A percentile compares a stretch with the other conserved stretches of the same genome.
Conservation (phyloP, 2,113 vertebrate genomes). For the Forbesichthys papilliferus region DNA sequence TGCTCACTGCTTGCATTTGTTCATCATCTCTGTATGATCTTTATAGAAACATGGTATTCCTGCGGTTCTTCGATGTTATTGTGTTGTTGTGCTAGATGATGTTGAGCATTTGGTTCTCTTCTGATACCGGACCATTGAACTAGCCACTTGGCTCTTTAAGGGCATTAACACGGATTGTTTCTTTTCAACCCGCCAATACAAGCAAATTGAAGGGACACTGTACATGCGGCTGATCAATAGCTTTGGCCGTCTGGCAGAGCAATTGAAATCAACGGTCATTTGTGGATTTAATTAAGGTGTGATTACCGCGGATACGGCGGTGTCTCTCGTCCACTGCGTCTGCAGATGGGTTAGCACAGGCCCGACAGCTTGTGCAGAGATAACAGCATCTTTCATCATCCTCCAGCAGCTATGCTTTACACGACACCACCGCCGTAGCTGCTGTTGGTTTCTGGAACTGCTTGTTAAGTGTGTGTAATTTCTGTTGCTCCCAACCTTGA, state of each 20-base stretch:
- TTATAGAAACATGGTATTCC: background rate
- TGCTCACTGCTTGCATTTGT: no score
- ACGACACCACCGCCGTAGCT: no score
- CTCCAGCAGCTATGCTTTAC: no score
- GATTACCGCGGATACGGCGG: background rate
- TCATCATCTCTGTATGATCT: no score
- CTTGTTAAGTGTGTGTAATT: no score
- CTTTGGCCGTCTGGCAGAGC: background rate
- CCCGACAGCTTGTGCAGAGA: background rate
- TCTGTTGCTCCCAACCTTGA: no score
- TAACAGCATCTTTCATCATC: no score
- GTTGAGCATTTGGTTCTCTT: no score
- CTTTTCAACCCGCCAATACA: constrained; percentile 24
- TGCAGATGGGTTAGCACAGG: constrained; percentile 21
- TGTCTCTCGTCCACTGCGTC: background rate
- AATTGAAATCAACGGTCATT: constrained; percentile 20
- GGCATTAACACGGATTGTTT: background rate
- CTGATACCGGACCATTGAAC: background rate
- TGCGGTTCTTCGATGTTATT: background rate
- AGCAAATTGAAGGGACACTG: constrained; percentile 10
- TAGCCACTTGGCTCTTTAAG: background rate
- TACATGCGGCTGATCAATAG: constrained; percentile 27
- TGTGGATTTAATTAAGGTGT: constrained; percentile 21
- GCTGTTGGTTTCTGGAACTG: no score
- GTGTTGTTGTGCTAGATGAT: no score